These are phyloP conservation scores for Tribolium castaneum DNA, from an alignment of 1,140 invertebrate genomes.

Conservation along the genomic window DNA sequence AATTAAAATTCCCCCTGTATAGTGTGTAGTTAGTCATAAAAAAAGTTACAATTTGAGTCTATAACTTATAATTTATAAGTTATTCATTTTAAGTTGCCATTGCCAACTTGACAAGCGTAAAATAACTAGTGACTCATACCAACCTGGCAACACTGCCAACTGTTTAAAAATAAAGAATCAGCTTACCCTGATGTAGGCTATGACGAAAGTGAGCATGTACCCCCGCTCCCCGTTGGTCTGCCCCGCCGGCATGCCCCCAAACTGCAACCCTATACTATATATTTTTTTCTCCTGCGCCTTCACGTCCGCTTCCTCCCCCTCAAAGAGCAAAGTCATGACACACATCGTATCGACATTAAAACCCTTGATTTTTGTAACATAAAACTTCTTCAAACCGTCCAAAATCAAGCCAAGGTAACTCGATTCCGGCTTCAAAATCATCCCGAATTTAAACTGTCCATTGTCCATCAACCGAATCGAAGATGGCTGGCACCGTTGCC, in stretches of 20 bases:
- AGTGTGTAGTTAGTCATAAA: no score
- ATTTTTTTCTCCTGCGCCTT: conserved; percentile 82
- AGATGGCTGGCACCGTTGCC: conserved; percentile 87
- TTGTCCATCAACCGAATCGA: conserved; percentile 97
- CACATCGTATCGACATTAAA: conserved; percentile 86
- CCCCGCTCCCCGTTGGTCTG: conserved; percentile 94
- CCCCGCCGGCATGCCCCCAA: conserved; percentile 87
- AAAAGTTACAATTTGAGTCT: no score
- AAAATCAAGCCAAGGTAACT: conserved; percentile 78
- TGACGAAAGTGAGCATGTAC: conserved; percentile 97
- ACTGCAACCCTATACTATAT: conserved; percentile 81
- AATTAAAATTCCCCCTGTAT: no score
- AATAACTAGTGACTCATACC: no score
- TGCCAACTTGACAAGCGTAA: no score
- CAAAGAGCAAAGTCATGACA: conserved; percentile 94
- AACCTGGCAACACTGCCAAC: no score
- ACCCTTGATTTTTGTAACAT: conserved; percentile 91
- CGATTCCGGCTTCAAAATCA: conserved; percentile 84
- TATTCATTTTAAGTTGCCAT: no score
- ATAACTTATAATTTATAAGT: no score
- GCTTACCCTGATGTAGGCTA: conserved; percentile 92
- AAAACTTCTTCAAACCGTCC: conserved; percentile 88
- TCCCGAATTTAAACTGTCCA: conserved; percentile 95
- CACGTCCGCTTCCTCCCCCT: conserved; percentile 83
- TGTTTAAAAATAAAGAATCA: no score